Evolutionary conservation across 1,140 invertebrate species (phyloP).

Genomic region (Bombus difficillimus): DNA sequence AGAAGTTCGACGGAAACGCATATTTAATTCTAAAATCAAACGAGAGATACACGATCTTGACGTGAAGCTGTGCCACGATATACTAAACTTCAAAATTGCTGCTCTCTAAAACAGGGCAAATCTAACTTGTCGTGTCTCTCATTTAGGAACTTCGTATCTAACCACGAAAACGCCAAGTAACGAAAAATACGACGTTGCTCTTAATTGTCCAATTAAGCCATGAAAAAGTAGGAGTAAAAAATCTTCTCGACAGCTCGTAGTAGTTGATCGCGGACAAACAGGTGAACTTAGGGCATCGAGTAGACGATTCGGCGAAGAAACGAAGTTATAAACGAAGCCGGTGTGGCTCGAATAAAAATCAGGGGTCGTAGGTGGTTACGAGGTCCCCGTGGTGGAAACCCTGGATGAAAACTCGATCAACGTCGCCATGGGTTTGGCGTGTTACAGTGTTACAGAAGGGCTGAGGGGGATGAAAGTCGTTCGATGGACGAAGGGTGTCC

Average conservation of each 20-base stretch:
- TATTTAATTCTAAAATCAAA: too few species aligned
- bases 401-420: constrained; percentile 73
- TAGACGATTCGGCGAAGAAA: constrained; percentile 50
- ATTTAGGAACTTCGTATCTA: too few species aligned
- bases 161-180: neutral
- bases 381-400: constrained; percentile 30
- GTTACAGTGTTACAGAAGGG: neutral
- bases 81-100: too few species aligned
- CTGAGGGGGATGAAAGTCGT: constrained; percentile 20
- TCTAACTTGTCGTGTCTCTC: too few species aligned
- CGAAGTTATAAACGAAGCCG: constrained; percentile 71
- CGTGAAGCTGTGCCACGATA: too few species aligned
- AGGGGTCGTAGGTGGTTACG: constrained; percentile 34
- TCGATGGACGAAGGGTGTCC: constrained; percentile 51
- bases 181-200: neutral
- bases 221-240: too few species aligned
- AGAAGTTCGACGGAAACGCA: too few species aligned
- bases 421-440: constrained; percentile 45
- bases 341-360: constrained; percentile 73
- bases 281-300: constrained; percentile 22
- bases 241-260: neutral
- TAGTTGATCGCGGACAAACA: neutral
- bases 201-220: neutral
- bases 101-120: too few species aligned
- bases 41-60: too few species aligned